Evolutionary conservation across 2,888 invertebrate species (phyloP).

Genomic region (Eupithecia centaureata): DNA sequence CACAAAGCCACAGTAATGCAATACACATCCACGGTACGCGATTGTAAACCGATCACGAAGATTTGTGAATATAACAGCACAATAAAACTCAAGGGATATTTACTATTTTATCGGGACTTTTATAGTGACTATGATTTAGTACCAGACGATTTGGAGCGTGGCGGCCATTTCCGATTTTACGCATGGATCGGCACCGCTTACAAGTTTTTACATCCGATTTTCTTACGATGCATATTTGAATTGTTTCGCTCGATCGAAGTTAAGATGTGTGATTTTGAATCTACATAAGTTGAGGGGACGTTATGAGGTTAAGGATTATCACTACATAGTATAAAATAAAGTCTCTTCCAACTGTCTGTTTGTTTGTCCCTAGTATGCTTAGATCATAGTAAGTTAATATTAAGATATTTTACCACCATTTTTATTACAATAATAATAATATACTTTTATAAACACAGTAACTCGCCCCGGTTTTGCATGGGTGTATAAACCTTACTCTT

Average conservation of each 20-base stretch:
- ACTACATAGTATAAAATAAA: no score
- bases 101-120: constrained; percentile 77
- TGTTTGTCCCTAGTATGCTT: no score
- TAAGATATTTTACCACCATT: no score
- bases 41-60: constrained; percentile 50
- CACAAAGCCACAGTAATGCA: constrained; percentile 28
- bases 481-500: no score
- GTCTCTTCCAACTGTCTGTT: no score
- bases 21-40: constrained; percentile 31
- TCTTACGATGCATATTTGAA: constrained; percentile 42
- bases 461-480: no score
- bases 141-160: constrained; percentile 68
- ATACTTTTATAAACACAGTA: no score
- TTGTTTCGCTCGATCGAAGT: constrained; percentile 28
- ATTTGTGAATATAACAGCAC: constrained; percentile 64
- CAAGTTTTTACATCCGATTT: constrained; percentile 51
- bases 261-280: constrained; percentile 8
- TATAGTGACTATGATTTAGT: constrained; percentile 79
- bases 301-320: background rate
- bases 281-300: background rate
- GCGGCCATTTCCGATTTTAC: constrained; percentile 78
- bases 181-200: constrained; percentile 61
- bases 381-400: no score
- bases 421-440: no score
- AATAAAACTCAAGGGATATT: constrained; percentile 76